Conservation (phyloP, 2,797 vertebrate genomes). For the Sciaenops ocellatus region DNA sequence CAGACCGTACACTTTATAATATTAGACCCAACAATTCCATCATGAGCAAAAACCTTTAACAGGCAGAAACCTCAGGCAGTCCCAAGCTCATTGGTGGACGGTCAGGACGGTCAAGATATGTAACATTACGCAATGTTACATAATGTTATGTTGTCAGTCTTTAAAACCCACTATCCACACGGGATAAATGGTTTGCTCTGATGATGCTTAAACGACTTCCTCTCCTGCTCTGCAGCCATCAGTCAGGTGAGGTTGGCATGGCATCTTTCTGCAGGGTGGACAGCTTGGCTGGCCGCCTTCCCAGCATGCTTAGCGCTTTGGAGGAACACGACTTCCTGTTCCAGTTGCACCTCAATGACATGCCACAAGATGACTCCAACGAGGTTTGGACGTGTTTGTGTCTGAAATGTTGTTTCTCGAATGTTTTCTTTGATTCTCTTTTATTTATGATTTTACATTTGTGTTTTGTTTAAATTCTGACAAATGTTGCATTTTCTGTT, state of each 20-base stretch:
- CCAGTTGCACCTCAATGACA: slow-evolving; percentile 91
- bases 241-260: slow-evolving; percentile 93
- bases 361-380: slow-evolving; percentile 86
- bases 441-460: neutral
- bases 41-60: too few species aligned
- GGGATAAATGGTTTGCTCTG: neutral
- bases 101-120: too few species aligned
- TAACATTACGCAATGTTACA: too few species aligned
- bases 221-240: slow-evolving; percentile 85
- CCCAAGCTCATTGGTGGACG: too few species aligned
- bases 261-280: slow-evolving; percentile 92
- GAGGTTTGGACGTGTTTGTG: slow-evolving; percentile 78
- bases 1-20: too few species aligned
- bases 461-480: neutral
- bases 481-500: neutral
- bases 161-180: too few species aligned
- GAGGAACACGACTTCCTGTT: slow-evolving; percentile 97
- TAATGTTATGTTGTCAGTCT: neutral
- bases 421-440: neutral
- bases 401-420: neutral
- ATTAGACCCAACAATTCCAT: too few species aligned
- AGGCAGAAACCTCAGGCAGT: too few species aligned
- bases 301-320: slow-evolving; percentile 91
- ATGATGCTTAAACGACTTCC: neutral
- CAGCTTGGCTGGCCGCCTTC: slow-evolving; percentile 85